Evolutionary conservation across 2,888 invertebrate species (phyloP), one percentile per base, ranked within the genome.

Genomic region (Clusia tigrina): DNA sequence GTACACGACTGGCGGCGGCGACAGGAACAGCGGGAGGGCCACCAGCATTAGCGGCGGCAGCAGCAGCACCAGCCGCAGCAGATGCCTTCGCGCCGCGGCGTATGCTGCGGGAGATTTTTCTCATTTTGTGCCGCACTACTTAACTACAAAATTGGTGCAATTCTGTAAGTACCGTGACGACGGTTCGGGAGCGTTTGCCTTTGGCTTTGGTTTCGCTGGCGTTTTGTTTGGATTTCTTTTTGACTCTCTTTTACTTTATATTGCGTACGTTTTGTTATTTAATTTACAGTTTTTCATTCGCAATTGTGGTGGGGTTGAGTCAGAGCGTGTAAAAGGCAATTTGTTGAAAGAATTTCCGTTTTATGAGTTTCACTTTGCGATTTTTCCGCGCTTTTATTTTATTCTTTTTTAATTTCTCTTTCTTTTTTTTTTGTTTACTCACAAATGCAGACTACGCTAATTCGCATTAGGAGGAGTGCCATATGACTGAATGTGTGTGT

Each of bases 81-180:
- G 62, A 24, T 63, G 60, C 22, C 25, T 54, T 64, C 64, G 61
- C 68, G 67, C 70, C 72, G 60, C 63, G 70, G 71, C 72, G 73
- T 74, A 73, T 78, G 72, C 74, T 73, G 65, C 61, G 70, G 66
- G 76, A 71, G 74, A 78, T 69, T 65, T 72, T 71, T 72, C 70
- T 72, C 78, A 79, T 78, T n/a, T n/a, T 79, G 77, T 78, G 71
- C 61, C 63, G 64, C 66, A 54, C 56, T 37, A 38, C 1, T 26
- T 22, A 15, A 10, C 17, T 15, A 18, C 20, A 15, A 23, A 37
- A n/a, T 20, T 17, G 22, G 62, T 66, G 66, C 51, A 57, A 57
- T 58, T 65, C 54, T 54, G 54, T 60, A 53, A 54, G 60, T 54
- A 55, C 32, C 42, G 54, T 26, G 15, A n/a, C 20, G 26, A 17